Base-by-base conservation (phyloP, 2,113 vertebrate genomes). In the Xyrauchen texanus region DNA sequence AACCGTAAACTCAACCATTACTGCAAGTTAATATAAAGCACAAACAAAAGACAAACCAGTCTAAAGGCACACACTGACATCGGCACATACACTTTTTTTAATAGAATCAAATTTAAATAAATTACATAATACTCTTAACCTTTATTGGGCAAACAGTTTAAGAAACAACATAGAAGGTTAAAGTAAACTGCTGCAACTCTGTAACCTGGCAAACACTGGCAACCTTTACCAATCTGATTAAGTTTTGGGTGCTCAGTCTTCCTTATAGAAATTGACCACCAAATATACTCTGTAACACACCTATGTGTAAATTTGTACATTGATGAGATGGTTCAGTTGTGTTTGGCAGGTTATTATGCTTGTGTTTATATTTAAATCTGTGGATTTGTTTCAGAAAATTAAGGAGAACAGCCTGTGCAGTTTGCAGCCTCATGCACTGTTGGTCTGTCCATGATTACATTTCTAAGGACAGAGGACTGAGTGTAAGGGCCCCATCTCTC, bases 11-110 rank as follows among this genome's bases (percentile, higher is more conserved):
- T 79, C 64, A 65, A 13, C 15, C 51, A 1, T 34, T 34, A 34
- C 21, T 34, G 21, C 21, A 34, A 69, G 55, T 67, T 77, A 49
- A 76, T 73, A 82, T 82, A 49, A 81, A 46, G 73, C 58, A 83
- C 68, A 78, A 61, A 82, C 74, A 79, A 74, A 76, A 81, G 44
- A 81, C 81, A 80, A 61, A 86, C 81, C 81, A 62, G 78, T 82
- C 67, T 76, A 72, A 88, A 84, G 80, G 80, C 81, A 86, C 82
- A 88, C 71, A 85, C 69, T 10, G 68, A 81, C 68, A 80, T 67
- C 47, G 60, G 46, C 78, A 85, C 63, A 75, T 67, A 80, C 78
- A 82, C 62, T 78, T 81, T 64, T 77, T 83, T 13, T 49, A 45
- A 55, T 6, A 57, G 46, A 74, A 45, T 68, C 12, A 3, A 61